phyloP scores from a whole-genome alignment of 2,113 vertebrate species.

The Axis porcinus region DNA sequence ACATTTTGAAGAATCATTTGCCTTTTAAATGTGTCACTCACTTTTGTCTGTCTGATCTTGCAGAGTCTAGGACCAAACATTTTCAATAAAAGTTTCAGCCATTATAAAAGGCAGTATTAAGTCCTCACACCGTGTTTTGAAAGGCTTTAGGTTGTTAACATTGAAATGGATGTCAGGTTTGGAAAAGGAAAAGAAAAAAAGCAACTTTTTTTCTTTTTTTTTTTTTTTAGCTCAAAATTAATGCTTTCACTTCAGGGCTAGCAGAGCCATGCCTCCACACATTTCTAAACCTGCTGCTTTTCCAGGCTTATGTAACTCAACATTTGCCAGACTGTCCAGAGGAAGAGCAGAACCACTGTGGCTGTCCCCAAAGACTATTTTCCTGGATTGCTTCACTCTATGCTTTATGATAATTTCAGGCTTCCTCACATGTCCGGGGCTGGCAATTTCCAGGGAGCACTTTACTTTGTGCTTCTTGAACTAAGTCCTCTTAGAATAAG shows the following conservation, averaged over 20 bases:
- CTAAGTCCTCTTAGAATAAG: not conserved
- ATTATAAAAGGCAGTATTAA: constrained; percentile 52
- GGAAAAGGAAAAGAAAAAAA: not conserved
- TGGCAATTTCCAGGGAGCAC: not conserved
- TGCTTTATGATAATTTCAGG: not conserved
- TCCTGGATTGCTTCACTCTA: not conserved
- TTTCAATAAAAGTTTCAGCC: constrained; percentile 51
- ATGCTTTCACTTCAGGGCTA: constrained; percentile 22
- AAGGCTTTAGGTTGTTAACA: constrained; percentile 52
- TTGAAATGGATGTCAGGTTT: constrained; percentile 47
- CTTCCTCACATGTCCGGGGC: not conserved
- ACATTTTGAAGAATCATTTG: constrained; percentile 55
- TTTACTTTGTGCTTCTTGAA: not conserved
- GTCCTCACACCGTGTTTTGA: constrained; percentile 49
- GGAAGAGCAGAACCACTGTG: not conserved
- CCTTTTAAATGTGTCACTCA: constrained; percentile 47
- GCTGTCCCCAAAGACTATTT: not conserved
- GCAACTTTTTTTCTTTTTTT: not conserved
- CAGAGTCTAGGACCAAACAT: constrained; percentile 42
- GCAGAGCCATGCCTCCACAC: not conserved
- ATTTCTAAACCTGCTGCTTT: not conserved
- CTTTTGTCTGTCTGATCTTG: constrained; percentile 44
- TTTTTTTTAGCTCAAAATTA: constrained; percentile 35
- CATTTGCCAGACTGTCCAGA: not conserved
- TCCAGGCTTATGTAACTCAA: not conserved